Conservation (phyloP, 2,797 vertebrate genomes). For the Chelidonichthys spinosus region DNA sequence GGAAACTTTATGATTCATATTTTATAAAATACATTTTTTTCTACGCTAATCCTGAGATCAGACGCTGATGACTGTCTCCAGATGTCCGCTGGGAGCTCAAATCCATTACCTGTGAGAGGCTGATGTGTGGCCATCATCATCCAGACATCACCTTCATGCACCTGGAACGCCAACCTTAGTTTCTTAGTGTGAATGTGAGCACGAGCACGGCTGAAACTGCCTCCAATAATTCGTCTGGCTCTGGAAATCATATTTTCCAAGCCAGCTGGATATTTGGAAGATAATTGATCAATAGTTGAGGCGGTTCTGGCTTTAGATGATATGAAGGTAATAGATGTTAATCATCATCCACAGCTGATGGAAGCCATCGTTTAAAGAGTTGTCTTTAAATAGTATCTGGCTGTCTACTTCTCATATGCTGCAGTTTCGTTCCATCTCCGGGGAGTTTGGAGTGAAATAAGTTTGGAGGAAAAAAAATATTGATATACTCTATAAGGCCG, state of each 20-base stretch:
- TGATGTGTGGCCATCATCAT: constrained; percentile 51
- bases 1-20: no score
- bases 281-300: neutral
- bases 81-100: constrained; percentile 33
- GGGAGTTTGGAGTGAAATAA: no score
- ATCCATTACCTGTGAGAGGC: constrained; percentile 51
- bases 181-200: neutral
- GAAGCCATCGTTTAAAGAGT: neutral
- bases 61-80: constrained; percentile 41
- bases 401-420: neutral
- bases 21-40: no score
- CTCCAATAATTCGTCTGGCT: neutral
- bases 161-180: constrained; percentile 10
- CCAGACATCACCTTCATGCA: constrained; percentile 37
- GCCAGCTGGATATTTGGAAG: neutral
- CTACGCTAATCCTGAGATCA: neutral
- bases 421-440: no score
- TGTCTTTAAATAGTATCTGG: neutral
- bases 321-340: neutral
- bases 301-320: neutral
- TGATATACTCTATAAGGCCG: neutral
- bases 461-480: neutral
- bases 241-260: neutral
- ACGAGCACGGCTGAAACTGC: neutral
- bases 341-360: neutral